Percentiles rank a stretch among this genome's conserved stretches.
Evolutionary conservation across 2,113 vertebrate species (phyloP).

Genomic region (Rattus norvegicus): DNA sequence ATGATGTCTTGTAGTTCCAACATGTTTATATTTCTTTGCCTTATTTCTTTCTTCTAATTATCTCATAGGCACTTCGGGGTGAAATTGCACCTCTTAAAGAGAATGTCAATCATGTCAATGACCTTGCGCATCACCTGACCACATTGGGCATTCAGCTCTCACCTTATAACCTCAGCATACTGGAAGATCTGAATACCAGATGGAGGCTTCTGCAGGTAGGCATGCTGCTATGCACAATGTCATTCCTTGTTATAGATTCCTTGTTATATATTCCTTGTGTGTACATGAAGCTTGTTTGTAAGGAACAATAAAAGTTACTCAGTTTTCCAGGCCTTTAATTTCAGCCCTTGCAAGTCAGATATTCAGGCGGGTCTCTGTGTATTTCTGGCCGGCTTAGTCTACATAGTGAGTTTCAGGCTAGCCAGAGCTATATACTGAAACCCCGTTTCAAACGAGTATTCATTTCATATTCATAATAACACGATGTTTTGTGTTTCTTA

Average conservation of each 20-base stretch:
- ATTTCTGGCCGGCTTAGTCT: background rate
- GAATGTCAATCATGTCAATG: constrained; percentile 93
- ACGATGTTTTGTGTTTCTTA: background rate
- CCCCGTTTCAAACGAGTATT: background rate
- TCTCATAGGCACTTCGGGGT: constrained; percentile 91
- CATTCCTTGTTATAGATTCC: background rate
- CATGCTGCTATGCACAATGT: background rate
- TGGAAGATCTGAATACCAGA: constrained; percentile 95
- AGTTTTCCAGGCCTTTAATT: background rate
- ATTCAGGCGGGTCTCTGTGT: background rate
- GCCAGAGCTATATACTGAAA: background rate
- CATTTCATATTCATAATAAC: background rate
- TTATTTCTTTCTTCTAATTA: constrained; percentile 52
- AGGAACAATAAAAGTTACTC: background rate
- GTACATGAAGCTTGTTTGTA: background rate
- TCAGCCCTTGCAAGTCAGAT: background rate
- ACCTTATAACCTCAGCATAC: constrained; percentile 90
- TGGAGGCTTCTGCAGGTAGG: constrained; percentile 97
- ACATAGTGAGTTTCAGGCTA: background rate
- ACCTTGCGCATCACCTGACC: constrained; percentile 90
- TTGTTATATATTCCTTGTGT: no score
- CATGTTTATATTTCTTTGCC: background rate
- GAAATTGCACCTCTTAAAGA: constrained; percentile 94
- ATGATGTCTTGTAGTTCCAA: background rate
- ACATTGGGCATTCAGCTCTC: constrained; percentile 92